phyloP scores from a whole-genome alignment of 2,888 invertebrate genomes.

The Nephrotoma appendiculata region DNA sequence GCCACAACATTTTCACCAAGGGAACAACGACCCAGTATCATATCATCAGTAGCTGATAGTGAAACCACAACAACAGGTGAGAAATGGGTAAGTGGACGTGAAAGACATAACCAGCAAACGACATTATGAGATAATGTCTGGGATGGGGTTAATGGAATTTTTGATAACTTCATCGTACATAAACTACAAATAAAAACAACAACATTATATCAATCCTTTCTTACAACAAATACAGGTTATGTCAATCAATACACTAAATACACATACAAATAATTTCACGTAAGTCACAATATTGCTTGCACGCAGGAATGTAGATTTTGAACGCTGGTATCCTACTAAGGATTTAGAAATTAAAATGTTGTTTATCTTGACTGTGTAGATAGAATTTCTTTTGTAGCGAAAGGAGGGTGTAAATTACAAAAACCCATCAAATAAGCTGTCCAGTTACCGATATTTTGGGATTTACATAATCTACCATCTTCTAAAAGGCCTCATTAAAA shows the following conservation, averaged over 20 bases:
- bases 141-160: neutral
- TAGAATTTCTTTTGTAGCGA: too few species aligned
- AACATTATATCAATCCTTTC: neutral
- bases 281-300: neutral
- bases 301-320: too few species aligned
- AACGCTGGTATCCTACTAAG: too few species aligned
- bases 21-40: constrained; percentile 23
- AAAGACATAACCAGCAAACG: neutral
- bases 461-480: too few species aligned
- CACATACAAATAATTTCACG: neutral
- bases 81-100: constrained; percentile 4
- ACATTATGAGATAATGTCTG: neutral
- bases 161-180: too few species aligned
- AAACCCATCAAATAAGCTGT: too few species aligned
- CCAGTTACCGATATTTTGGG: too few species aligned
- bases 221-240: neutral
- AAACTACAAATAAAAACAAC: neutral
- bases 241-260: neutral
- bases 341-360: too few species aligned
- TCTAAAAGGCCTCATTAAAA: too few species aligned
- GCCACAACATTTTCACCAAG: constrained; percentile 17
- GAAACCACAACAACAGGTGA: constrained; percentile 18
- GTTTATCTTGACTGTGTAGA: too few species aligned
- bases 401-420: too few species aligned
- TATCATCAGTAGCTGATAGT: constrained; percentile 29